Conservation (phyloP, 2,797 vertebrate genomes). For the Chiloscyllium punctatum region DNA sequence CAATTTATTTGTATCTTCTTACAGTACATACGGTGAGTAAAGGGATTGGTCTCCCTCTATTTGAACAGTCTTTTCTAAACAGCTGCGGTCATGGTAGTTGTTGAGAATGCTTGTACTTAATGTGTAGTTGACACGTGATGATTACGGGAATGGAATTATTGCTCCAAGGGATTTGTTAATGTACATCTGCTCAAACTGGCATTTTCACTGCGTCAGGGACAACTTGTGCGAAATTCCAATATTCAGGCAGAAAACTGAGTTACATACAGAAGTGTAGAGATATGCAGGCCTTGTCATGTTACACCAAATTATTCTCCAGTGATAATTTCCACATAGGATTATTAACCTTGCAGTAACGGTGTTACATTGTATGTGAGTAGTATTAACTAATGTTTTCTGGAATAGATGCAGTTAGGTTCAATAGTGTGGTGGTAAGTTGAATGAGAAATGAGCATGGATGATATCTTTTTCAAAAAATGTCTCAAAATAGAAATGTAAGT, state of each 20-base stretch:
- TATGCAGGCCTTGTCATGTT: neutral
- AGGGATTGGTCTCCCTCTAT: neutral
- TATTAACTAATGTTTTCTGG: neutral
- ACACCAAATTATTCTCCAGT: neutral
- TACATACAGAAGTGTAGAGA: neutral
- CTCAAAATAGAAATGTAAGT: neutral
- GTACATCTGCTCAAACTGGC: neutral
- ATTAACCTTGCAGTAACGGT: neutral
- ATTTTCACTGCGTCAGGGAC: neutral
- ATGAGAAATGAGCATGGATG: neutral
- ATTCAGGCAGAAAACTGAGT: neutral
- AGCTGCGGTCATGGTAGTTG: neutral
- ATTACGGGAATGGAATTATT: neutral
- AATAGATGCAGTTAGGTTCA: neutral
- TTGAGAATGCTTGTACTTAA: neutral
- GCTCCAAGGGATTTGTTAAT: neutral
- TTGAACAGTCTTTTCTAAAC: neutral
- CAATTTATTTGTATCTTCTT: neutral
- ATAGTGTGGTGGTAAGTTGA: neutral
- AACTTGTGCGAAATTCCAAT: neutral
- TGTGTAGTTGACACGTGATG: neutral
- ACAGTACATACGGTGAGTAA: neutral
- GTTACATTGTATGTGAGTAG: neutral
- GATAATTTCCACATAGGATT: neutral
- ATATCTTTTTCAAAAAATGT: neutral